These are phyloP conservation scores for Spinibarbus caldwelli DNA, from an alignment of 2,797 vertebrate species.

Conservation along the genomic window DNA sequence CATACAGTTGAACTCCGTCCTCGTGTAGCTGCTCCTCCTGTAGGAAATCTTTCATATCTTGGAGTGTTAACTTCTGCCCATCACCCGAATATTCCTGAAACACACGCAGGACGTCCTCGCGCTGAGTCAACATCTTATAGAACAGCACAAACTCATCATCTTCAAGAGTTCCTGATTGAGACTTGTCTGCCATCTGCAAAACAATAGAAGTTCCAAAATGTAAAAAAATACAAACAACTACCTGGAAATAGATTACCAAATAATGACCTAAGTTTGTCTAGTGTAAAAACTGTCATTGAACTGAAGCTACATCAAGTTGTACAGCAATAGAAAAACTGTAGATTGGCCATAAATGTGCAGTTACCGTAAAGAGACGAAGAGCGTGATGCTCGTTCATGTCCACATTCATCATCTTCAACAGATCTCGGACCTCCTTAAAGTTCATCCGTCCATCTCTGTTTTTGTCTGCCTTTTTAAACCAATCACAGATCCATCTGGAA, in stretches of 20 bases:
- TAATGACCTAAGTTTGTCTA: neutral
- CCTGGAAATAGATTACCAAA: neutral
- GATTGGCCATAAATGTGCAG: neutral
- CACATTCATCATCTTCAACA: conserved; percentile 95
- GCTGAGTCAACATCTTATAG: conserved; percentile 91
- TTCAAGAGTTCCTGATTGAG: conserved; percentile 85
- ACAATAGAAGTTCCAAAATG: neutral
- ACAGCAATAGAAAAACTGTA: neutral
- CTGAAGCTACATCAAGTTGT: neutral
- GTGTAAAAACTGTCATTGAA: neutral
- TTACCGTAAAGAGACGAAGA: conserved; percentile 87
- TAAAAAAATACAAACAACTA: neutral
- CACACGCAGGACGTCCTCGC: conserved; percentile 85
- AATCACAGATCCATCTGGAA: conserved; percentile 90
- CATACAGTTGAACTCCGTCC: conserved; percentile 72
- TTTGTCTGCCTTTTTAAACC: conserved; percentile 95
- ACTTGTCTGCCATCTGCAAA: conserved; percentile 88
- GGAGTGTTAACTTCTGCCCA: conserved; percentile 85
- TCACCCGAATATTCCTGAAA: conserved; percentile 88
- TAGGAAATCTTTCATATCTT: conserved; percentile 89
- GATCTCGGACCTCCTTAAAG: conserved; percentile 87
- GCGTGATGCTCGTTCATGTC: conserved; percentile 93
- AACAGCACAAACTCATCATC: conserved; percentile 93
- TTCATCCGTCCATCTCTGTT: conserved; percentile 93
- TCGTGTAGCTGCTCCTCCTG: conserved; percentile 84